Conservation (phyloP, 2,888 invertebrate species). For the Mesoligia furuncula region DNA sequence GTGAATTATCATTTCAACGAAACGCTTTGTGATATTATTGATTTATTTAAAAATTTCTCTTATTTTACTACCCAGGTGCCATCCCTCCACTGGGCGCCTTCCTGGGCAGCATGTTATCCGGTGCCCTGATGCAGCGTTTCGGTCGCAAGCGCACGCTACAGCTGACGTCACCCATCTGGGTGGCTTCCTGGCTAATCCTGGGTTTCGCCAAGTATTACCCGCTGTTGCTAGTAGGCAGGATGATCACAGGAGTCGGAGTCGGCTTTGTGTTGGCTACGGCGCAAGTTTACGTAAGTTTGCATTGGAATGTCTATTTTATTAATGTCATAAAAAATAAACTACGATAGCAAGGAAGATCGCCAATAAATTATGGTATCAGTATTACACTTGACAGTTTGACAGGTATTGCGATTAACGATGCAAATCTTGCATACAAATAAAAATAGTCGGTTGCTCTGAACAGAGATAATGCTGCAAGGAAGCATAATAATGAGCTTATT, state of each 20-base stretch:
- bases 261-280: constrained; percentile 91
- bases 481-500: background rate
- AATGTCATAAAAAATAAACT: background rate
- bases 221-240: constrained; percentile 88
- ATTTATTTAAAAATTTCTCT: background rate
- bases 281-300: constrained; percentile 91
- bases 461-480: background rate
- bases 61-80: constrained; percentile 80
- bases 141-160: constrained; percentile 89
- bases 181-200: constrained; percentile 89
- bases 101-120: constrained; percentile 89
- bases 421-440: background rate
- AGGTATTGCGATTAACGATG: background rate
- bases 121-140: constrained; percentile 88
- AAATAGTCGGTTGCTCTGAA: background rate
- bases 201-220: constrained; percentile 85
- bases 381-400: background rate
- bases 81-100: constrained; percentile 91
- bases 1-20: background rate
- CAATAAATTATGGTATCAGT: background rate
- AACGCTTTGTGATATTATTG: background rate
- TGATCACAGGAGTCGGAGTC: constrained; percentile 91
- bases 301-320: background rate
- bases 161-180: constrained; percentile 88
- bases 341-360: background rate